phyloP scores from a whole-genome alignment of 2,797 vertebrate genomes.

The Loriculus beryllinus region DNA sequence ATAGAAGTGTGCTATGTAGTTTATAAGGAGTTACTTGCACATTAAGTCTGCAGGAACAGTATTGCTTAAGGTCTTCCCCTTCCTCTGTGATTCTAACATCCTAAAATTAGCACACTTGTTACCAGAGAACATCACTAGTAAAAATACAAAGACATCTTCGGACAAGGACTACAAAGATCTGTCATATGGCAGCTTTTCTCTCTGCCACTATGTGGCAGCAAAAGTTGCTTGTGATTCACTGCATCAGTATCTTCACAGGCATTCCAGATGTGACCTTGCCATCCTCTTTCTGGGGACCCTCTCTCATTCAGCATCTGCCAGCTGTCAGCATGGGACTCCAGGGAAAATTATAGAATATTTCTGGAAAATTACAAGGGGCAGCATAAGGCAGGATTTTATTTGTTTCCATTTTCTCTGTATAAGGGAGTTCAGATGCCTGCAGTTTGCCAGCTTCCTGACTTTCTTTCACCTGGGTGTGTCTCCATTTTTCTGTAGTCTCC shows the following conservation, averaged over 20 bases:
- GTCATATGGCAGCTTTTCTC: not conserved
- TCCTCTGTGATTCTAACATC: not conserved
- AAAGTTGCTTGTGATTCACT: not conserved
- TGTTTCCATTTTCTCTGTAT: slow-evolving; percentile 2
- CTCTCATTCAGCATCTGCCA: slow-evolving; percentile 36
- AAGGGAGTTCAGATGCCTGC: not conserved
- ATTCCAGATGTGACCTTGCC: slow-evolving; percentile 60
- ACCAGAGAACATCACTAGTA: not conserved
- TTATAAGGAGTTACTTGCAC: not conserved
- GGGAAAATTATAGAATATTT: slow-evolving; percentile 55
- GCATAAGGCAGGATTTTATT: slow-evolving; percentile 26
- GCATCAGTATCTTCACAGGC: not conserved
- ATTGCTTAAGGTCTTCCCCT: not conserved
- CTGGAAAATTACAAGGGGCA: slow-evolving; percentile 52
- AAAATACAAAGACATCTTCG: not conserved
- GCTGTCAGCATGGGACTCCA: slow-evolving; percentile 26
- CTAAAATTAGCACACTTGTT: not conserved
- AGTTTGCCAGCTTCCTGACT: not conserved
- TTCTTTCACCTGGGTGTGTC: not conserved
- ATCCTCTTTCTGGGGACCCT: slow-evolving; percentile 19
- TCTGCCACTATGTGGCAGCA: slow-evolving; percentile 59
- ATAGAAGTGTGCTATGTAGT: not conserved
- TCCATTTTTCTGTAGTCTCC: not conserved
- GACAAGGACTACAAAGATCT: not conserved
- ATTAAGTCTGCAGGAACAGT: not conserved